Base-by-base conservation (phyloP, 2,113 vertebrate genomes). In the Mustelus asterias region DNA sequence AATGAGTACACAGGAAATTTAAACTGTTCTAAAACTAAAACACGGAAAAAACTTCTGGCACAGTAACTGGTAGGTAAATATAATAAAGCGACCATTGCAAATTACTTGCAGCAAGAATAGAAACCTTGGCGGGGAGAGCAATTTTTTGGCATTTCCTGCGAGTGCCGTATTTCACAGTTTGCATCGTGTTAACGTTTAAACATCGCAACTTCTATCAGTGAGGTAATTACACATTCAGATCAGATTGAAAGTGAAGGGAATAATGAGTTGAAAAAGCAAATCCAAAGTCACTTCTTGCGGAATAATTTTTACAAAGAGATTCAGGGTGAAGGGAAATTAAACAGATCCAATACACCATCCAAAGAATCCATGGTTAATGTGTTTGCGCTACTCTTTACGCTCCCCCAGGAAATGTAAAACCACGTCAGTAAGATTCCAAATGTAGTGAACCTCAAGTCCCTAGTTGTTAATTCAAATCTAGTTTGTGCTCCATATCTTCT, bases 21-120 rank as follows among this genome's bases (percentile, higher is more conserved):
- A 93, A 93, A 93, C 89, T 93, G 33, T 22, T 93, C 89, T 37
- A 90, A 90, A 90, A 90, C 88, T 33, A 93, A 93, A 93, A 93
- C 89, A 90, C 29, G 63, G 48, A 54, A 33, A 93, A 65, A 93
- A 93, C 60, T 44, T 93, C 60, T 93, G 89, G 89, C 89, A 93
- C 60, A 63, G 65, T 22, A 93, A 93, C 67, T 93, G 58, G 33
- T 37, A 65, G 58, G 89, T 93, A 65, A 93, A 93, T 93, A 93
- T 65, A 93, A 93, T 93, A 65, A 93, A 93, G n/a, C 16, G 20
- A 65, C 89, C 60, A 37, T n/a, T 92, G 88, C 88, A 60, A 92
- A 92, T 92, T 63, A 92, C 58, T 92, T 93, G 37, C 89, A 93
- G 63, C 33, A 33, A 63, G 89, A 93, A 93, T 93, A 65, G 63